Evolutionary conservation across 35 echinoderm and acorn worm species (phyloP), one percentile per base, ranked within the genome.

Genomic region (Anneissia japonica): DNA sequence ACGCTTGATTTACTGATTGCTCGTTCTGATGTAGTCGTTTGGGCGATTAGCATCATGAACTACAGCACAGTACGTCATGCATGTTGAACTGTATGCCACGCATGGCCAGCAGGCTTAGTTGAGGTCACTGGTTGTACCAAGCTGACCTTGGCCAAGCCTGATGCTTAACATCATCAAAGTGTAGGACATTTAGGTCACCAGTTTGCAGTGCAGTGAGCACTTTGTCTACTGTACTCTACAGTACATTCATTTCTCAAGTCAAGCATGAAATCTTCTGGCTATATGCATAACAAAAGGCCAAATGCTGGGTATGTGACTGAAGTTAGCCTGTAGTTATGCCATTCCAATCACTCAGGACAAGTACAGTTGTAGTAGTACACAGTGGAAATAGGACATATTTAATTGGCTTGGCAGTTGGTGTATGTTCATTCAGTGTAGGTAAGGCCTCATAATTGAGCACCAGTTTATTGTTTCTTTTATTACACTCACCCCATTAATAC

Each of bases 281-380:
- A 64, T 64, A 64, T 64, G 51, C 51, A 64, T 64, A 64, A 64
- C 51, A 64, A 64, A 64, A 64, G 51, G 51, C 51, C 51, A 64
- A 43, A 43, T 43, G 40, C 40, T 43, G 51, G 51, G 9, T 64
- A 64, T 64, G 51, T 64, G 51, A 64, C 51, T 64, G 19, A 26
- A 9, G 21, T 2, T 64, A 64, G 51, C 11, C 26, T 23, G 51
- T 26, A 64, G 51, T 23, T 64, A 64, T 64, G 51, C 51, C 21
- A 64, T 64, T 19, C 21, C 51, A 64, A 64, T 64, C 51, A 64
- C 51, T 64, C n/a, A n/a, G n/a, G n/a, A n/a, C n/a, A n/a, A n/a
- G n/a, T n/a, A n/a, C n/a, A n/a, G n/a, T n/a, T 64, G 51, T 64
- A 19, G 1, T 19, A 64, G 26, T 64, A 64, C 51, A 16, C 21